Percentiles rank a stretch among this genome's conserved stretches.
These are phyloP conservation scores for Carduelis carduelis DNA, from an alignment of 2,797 vertebrate species.

Conservation along the genomic window DNA sequence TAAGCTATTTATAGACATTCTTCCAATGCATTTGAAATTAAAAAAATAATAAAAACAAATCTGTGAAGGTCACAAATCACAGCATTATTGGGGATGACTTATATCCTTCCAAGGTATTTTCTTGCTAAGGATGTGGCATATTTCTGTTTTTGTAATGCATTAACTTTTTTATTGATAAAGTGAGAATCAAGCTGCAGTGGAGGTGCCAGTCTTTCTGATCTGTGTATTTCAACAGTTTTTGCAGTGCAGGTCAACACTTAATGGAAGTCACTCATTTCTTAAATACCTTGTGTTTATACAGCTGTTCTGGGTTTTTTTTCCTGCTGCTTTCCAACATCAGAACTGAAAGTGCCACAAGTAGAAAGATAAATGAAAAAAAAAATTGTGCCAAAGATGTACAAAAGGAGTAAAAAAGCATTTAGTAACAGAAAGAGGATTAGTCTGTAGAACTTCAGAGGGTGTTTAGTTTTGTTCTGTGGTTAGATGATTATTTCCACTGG, in stretches of 20 bases:
- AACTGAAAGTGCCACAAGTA: conserved; percentile 26
- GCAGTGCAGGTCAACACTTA: not conserved
- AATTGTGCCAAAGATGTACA: not conserved
- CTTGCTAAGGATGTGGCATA: not conserved
- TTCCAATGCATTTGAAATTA: conserved; percentile 35
- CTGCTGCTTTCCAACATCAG: conserved; percentile 20
- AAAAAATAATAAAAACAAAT: not conserved
- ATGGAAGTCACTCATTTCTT: conserved; percentile 36
- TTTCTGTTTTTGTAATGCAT: not conserved
- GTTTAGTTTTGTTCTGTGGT: not conserved
- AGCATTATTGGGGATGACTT: conserved; percentile 5
- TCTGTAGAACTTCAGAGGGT: not conserved
- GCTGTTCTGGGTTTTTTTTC: not conserved
- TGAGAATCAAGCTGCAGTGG: not conserved
- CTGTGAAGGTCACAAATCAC: not conserved
- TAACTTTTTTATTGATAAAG: conserved; percentile 1
- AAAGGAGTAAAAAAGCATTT: not conserved
- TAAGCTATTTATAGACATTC: conserved; percentile 41
- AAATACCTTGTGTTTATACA: conserved; percentile 50
- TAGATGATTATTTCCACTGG: not conserved
- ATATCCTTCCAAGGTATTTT: not conserved
- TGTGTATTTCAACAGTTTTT: not conserved
- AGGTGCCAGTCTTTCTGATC: not conserved
- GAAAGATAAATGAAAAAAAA: conserved; percentile 2
- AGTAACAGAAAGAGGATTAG: not conserved